Conservation (phyloP, 1,140 invertebrate species). For the Polypedilum vanderplanki region DNA sequence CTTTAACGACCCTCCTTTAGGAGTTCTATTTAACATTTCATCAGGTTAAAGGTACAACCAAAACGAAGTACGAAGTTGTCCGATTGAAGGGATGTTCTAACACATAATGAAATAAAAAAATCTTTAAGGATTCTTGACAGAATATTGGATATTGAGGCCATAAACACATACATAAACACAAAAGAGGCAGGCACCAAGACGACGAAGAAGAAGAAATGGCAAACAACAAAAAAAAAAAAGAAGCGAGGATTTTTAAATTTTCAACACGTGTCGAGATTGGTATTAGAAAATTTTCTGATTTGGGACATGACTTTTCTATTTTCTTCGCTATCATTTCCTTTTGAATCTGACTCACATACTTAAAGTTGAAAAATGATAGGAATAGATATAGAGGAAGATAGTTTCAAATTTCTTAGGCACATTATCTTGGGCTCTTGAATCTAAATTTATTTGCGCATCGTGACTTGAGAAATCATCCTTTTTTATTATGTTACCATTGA, state of each 20-base stretch:
- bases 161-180: background rate
- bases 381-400: background rate
- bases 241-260: background rate
- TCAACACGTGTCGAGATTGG: conserved; percentile 2
- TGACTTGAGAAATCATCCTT: conserved; percentile 1
- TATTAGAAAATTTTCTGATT: conserved; percentile 20
- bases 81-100: background rate
- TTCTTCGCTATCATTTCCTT: background rate
- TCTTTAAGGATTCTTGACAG: background rate
- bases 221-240: background rate
- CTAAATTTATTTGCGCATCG: conserved; percentile 6
- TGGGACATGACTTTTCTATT: conserved; percentile 10
- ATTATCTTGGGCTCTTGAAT: conserved; percentile 4
- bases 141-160: background rate
- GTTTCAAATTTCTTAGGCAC: background rate
- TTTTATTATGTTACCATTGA: background rate
- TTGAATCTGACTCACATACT: no score
- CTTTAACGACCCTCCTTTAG: background rate
- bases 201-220: background rate
- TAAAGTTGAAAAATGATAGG: background rate
- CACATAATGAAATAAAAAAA: no score
- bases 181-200: background rate
- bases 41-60: conserved; percentile 10
- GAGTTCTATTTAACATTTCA: background rate
- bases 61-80: background rate